Percentiles rank a stretch among this genome's conserved stretches.
These are phyloP conservation scores for Sinocyclocheilus anshuiensis DNA, from an alignment of 2,113 vertebrate species.

Conservation along the genomic window DNA sequence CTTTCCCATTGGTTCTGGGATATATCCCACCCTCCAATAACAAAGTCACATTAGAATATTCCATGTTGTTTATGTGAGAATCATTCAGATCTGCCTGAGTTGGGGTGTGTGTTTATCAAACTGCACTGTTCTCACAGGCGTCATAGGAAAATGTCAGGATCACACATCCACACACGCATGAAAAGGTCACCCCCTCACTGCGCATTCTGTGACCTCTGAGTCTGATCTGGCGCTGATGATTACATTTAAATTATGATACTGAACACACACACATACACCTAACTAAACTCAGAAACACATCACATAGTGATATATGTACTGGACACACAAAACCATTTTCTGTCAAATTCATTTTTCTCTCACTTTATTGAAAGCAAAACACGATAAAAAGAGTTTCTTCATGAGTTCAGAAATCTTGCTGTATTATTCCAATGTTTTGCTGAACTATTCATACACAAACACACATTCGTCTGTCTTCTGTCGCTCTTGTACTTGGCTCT, in stretches of 20 bases:
- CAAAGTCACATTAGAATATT: conserved; percentile 35
- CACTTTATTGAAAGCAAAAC: too few species aligned
- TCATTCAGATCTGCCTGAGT: conserved; percentile 8
- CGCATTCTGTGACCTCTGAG: conserved; percentile 37
- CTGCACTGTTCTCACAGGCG: conserved; percentile 38
- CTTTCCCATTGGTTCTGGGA: not conserved
- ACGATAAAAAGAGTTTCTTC: too few species aligned
- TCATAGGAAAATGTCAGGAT: conserved; percentile 53
- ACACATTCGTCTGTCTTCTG: not conserved
- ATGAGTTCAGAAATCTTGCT: too few species aligned
- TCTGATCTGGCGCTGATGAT: conserved; percentile 34
- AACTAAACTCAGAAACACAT: not conserved
- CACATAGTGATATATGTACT: not conserved
- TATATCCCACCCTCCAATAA: not conserved
- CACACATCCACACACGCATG: conserved; percentile 26
- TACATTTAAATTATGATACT: conserved; percentile 22
- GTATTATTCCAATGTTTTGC: not conserved
- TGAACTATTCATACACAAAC: not conserved
- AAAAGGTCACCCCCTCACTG: conserved; percentile 51
- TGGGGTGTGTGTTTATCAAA: conserved; percentile 37
- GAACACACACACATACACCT: conserved; percentile 17
- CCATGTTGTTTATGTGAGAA: conserved; percentile 32
- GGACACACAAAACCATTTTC: conserved; percentile 1
- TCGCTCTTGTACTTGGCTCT: not conserved
- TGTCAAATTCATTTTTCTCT: not conserved